Base-by-base conservation (phyloP, 2,113 vertebrate species). In the Elachura formosa region DNA sequence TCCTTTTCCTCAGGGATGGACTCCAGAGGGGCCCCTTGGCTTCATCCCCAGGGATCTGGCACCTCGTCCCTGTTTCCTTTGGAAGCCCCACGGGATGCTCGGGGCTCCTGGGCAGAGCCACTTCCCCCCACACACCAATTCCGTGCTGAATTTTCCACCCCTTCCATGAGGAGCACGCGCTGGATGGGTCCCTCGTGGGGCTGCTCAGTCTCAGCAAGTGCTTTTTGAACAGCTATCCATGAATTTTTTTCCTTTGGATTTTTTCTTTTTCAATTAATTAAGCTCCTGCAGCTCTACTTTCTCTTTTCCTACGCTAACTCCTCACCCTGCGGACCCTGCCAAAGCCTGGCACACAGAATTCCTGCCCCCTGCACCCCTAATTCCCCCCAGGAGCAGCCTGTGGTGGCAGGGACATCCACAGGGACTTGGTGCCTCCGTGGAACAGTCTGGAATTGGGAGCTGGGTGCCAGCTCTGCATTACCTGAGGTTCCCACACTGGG, bases 1-100 rank as follows among this genome's bases (percentile, higher is more conserved):
- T 91, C 55, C 43, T 82, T 31, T 52, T 28, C 71, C 14, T 0
- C 38, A 10, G 69, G 67, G 33, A 1, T 3, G 77, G 56, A n/a
- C 64, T 51, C 23, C 6, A 5, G n/a, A 64, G 20, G 2, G 11
- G 2, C 3, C 14, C 18, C 1, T 33, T 48, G 15, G 15, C 26
- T 2, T 54, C 6, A 0, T 43, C 49, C 54, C 17, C 38, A 0
- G 0, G 76, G 58, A 10, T 41, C 23, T 46, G 33, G 6, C 19
- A 3, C 51, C 51, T 69, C 78, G 51, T 66, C 54, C 58, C 40
- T 12, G 4, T 24, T 43, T 38, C 15, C 14, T 41, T 34, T 41
- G 68, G 85, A 22, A 83, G 31, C 46, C 36, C 66, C 24, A 2
- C 0, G 36, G 33, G 64, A 6, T 29, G 23, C n/a, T 1, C 14